Base-by-base conservation (phyloP, 2,888 invertebrate genomes). In the Zele albiditarsus region DNA sequence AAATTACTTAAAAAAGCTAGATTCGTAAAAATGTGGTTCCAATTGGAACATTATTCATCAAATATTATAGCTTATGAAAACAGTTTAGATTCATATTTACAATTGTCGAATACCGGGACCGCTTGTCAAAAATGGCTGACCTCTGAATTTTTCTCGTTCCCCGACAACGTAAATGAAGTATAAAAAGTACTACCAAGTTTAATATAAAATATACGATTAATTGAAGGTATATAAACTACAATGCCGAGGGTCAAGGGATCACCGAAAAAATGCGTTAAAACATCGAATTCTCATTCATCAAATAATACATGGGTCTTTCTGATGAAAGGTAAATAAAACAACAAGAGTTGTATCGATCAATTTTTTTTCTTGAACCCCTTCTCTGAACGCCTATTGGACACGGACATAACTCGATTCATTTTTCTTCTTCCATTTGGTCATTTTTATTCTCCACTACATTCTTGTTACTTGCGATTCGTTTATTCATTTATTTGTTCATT, bases 301-400 rank as follows among this genome's bases (percentile, higher is more conserved):
- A 91, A 93, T 82, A 94, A 92, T 87, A 93, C 94, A 14, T 94
- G 94, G 94, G 90, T 94, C 82, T 91, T 94, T 83, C 89, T 94
- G 74, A 89, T 92, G 78, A 93, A 93, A 92, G 93, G 94, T 93
- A 89, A 87, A 78, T 78, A 80, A 58, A 76, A 42, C n/a, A 20
- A 66, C 66, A 67, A 71, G 66, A 66, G 23, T 62, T 31, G 20
- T n/a, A 57, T 23, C 71, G 75, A 75, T 75, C 71, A 71, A 75
- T 67, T 63, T 53, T 53, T 53, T 53, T 53, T 20, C 53, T 53
- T 20, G 20, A 53, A 53, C 53, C 6, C 20, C 23, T 31, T 31
- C 57, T 27, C 27, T 58, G 49, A 62, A 58, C 49, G 68, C 58
- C 67, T 58, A 67, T 58, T 67, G 42, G 57, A 14, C 38, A 28